Evolutionary conservation across 2,113 vertebrate genomes (phyloP).

Genomic region (Egretta garzetta): DNA sequence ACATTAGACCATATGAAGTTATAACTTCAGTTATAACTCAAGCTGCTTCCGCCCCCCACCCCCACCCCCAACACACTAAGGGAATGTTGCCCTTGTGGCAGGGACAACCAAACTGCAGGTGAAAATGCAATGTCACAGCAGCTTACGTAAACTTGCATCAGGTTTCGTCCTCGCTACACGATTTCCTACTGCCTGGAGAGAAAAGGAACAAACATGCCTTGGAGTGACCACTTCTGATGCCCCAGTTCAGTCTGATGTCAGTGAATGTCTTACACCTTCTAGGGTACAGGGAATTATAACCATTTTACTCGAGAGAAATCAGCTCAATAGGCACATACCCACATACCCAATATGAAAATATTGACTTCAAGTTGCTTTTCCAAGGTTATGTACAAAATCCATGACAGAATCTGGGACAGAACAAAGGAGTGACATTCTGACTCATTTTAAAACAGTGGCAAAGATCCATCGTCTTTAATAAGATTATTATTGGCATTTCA

Average conservation of each 20-base stretch:
- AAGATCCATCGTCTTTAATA: not conserved
- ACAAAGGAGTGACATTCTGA: not conserved
- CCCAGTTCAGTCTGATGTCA: not conserved
- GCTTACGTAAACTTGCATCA: accelerated
- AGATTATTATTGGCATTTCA: not conserved
- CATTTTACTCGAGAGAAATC: not conserved
- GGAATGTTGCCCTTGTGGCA: not conserved
- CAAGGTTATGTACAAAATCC: not conserved
- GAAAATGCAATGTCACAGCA: not conserved
- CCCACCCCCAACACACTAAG: too few relatives aligned
- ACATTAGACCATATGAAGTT: not conserved
- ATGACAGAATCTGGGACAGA: not conserved
- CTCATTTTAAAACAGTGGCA: not conserved
- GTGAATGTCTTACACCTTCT: not conserved
- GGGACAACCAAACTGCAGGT: not conserved
- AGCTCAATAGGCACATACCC: not conserved
- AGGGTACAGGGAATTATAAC: not conserved
- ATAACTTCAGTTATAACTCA: not conserved
- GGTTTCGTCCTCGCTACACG: not conserved
- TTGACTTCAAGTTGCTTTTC: not conserved
- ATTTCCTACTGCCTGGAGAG: accelerated
- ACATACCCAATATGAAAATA: not conserved
- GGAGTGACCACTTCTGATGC: not conserved
- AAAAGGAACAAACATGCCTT: not conserved
- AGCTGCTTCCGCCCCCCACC: not conserved